A percentile compares a stretch with the other conserved stretches of the same genome.
phyloP scores from a whole-genome alignment of 2,113 vertebrate species.

The Plecotus auritus region DNA sequence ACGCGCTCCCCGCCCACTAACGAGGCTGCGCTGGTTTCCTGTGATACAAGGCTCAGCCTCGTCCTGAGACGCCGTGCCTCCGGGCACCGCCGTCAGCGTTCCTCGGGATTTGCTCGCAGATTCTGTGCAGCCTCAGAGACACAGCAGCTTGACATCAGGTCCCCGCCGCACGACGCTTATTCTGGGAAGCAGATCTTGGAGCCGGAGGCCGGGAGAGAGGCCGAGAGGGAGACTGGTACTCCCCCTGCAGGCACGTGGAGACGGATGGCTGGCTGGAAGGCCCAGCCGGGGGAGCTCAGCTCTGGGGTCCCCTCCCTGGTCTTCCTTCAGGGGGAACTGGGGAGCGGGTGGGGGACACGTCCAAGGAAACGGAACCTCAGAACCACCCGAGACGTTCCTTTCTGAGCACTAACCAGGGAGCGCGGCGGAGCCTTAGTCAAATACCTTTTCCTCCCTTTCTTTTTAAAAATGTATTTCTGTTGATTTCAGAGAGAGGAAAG shows the following conservation, averaged over 20 bases:
- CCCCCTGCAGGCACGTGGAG: not conserved
- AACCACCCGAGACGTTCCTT: not conserved
- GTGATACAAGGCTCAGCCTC: not conserved
- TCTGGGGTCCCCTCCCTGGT: too few species aligned
- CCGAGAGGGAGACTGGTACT: not conserved
- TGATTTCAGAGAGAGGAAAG: not conserved
- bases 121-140: not conserved
- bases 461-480: too few species aligned
- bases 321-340: not conserved
- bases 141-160: not conserved
- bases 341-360: not conserved
- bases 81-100: not conserved
- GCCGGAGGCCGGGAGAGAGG: not conserved
- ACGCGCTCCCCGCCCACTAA: not conserved
- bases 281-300: accelerated
- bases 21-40: not conserved
- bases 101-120: not conserved
- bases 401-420: not conserved
- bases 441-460: not conserved
- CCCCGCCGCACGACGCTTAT: not conserved
- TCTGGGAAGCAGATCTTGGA: not conserved
- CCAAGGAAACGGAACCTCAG: not conserved
- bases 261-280: not conserved
- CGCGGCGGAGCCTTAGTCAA: not conserved
- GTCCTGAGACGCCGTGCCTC: not conserved